Conservation (phyloP, 2,888 invertebrate species). For the Caenorhabditis japonica region DNA sequence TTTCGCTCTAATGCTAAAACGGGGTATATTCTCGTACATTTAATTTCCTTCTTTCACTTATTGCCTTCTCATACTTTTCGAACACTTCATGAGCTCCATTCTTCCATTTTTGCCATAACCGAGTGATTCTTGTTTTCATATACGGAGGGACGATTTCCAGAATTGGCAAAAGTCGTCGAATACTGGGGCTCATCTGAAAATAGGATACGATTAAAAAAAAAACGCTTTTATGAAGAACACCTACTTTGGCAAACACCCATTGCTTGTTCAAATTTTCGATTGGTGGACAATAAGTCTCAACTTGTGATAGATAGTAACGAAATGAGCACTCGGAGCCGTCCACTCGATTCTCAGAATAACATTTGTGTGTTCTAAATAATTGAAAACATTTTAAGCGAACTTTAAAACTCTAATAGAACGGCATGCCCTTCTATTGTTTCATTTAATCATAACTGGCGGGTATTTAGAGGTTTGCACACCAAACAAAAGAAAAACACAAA, state of each 20-base stretch:
- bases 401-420: no score
- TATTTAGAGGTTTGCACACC: not conserved
- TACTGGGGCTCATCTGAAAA: conserved; percentile 11
- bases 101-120: conserved; percentile 66
- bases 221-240: not conserved
- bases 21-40: no score
- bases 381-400: not conserved
- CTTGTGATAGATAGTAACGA: conserved; percentile 78
- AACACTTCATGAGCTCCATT: conserved; percentile 24
- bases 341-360: conserved; percentile 78
- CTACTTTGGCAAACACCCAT: conserved; percentile 11
- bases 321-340: conserved; percentile 79
- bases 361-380: conserved; percentile 75
- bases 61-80: conserved; percentile 11
- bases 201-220: not conserved
- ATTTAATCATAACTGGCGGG: no score
- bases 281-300: conserved; percentile 78
- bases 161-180: conserved; percentile 22
- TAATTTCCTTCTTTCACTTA: conserved; percentile 7
- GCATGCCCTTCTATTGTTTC: no score
- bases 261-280: conserved; percentile 32
- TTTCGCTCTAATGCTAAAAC: not conserved
- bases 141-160: conserved; percentile 13
- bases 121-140: conserved; percentile 72
- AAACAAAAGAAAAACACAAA: no score